Percentiles rank a stretch among this genome's conserved stretches.
These are phyloP conservation scores for Dascillus cervinus DNA, from an alignment of 2,888 invertebrate genomes.

Conservation along the genomic window DNA sequence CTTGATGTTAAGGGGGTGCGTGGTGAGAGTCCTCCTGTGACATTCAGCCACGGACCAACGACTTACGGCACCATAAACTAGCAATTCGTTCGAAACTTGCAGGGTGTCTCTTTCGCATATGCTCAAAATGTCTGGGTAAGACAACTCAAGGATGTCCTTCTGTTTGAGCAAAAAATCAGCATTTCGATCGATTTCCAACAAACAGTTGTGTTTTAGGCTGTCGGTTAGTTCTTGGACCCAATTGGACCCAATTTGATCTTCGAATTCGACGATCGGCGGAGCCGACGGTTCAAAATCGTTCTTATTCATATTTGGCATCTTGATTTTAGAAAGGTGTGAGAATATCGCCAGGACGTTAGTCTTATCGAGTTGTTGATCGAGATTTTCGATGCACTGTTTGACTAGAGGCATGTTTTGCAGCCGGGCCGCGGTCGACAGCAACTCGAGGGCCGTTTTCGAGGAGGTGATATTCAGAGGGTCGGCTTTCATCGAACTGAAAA, in stretches of 20 bases:
- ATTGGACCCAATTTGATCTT: constrained; percentile 27
- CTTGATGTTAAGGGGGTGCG: constrained; percentile 46
- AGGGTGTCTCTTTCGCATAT: constrained; percentile 63
- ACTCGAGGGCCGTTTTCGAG: constrained; percentile 54
- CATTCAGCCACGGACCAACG: constrained; percentile 53
- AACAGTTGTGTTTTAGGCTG: constrained; percentile 58
- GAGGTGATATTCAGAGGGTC: constrained; percentile 33
- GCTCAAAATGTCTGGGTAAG: constrained; percentile 54
- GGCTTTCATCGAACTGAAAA: constrained; percentile 35
- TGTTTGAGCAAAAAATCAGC: constrained; percentile 49
- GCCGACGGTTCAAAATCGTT: constrained; percentile 35
- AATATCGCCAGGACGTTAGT: constrained; percentile 60
- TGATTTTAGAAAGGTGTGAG: constrained; percentile 44
- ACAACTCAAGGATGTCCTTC: constrained; percentile 54
- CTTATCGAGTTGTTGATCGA: constrained; percentile 56
- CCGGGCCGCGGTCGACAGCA: constrained; percentile 67
- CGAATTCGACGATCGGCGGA: constrained; percentile 35
- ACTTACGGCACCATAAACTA: constrained; percentile 52
- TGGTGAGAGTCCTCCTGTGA: constrained; percentile 45
- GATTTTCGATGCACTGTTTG: constrained; percentile 57
- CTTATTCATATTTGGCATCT: constrained; percentile 28
- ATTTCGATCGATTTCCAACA: constrained; percentile 53
- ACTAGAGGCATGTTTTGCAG: constrained; percentile 64
- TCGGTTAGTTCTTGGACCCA: constrained; percentile 47
- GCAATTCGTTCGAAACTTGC: constrained; percentile 53